phyloP scores from a whole-genome alignment of 2,797 vertebrate genomes.

The Chloroceryle inda region DNA sequence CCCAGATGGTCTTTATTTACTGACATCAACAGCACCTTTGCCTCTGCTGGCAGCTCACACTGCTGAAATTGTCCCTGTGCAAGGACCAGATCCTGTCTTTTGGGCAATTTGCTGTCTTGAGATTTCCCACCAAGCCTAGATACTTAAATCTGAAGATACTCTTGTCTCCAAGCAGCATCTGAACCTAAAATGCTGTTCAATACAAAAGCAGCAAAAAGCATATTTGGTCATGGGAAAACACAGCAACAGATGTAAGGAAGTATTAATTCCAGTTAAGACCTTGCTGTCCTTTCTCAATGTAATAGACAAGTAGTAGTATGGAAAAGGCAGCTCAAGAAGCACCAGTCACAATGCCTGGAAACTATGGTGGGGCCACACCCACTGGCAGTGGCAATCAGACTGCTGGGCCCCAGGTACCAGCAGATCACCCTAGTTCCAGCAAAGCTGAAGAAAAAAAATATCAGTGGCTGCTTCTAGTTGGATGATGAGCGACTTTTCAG shows the following conservation, averaged over 20 bases:
- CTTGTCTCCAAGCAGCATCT: neutral
- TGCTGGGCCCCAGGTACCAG: neutral
- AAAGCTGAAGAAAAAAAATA: neutral
- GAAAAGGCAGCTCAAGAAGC: neutral
- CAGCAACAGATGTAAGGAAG: no score
- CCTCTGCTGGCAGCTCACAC: neutral
- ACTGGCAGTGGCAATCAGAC: neutral
- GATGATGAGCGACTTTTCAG: neutral
- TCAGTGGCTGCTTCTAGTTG: neutral
- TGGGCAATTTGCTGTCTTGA: neutral
- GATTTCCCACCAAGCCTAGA: neutral
- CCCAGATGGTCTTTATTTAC: neutral
- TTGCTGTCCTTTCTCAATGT: neutral
- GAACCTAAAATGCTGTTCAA: neutral
- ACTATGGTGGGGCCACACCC: neutral
- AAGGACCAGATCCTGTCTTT: neutral
- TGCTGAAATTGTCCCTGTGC: neutral
- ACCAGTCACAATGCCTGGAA: neutral
- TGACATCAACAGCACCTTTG: neutral
- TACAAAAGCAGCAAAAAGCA: neutral
- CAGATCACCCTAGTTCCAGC: neutral
- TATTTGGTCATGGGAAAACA: neutral
- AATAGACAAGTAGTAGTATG: neutral
- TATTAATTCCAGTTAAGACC: neutral
- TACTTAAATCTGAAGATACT: neutral